Evolutionary conservation across 2,113 vertebrate genomes (phyloP).

Genomic region (Callipepla squamata): DNA sequence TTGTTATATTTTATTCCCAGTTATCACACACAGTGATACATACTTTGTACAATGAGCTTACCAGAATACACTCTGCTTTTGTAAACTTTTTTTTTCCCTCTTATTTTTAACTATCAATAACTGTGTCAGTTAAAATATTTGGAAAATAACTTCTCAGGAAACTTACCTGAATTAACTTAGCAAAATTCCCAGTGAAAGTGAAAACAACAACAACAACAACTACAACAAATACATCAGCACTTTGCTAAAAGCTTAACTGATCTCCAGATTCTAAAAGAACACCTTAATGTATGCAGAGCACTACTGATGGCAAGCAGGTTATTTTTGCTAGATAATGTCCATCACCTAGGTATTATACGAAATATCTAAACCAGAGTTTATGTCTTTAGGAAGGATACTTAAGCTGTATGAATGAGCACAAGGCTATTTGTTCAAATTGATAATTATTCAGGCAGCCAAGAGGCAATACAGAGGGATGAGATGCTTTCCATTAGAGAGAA

Average conservation of each 20-base stretch:
- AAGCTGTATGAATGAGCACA: background rate
- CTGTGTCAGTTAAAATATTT: conserved; percentile 19
- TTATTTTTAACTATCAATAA: conserved; percentile 24
- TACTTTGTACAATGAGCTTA: conserved; percentile 14
- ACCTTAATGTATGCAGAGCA: conserved; percentile 13
- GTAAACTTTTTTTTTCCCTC: background rate
- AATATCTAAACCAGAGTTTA: background rate
- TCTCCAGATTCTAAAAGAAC: conserved; percentile 6
- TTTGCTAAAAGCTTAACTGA: conserved; percentile 19
- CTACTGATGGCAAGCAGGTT: background rate
- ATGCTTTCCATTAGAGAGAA: background rate
- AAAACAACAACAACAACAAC: background rate
- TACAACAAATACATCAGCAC: conserved; percentile 14
- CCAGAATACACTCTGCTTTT: background rate
- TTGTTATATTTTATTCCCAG: conserved; percentile 3
- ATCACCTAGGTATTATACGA: conserved; percentile 16
- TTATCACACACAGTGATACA: background rate
- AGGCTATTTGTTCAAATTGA: background rate
- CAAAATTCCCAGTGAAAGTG: conserved; percentile 43
- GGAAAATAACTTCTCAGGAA: background rate
- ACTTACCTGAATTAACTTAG: conserved; percentile 2
- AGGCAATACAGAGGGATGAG: background rate
- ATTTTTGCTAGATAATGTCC: conserved; percentile 23
- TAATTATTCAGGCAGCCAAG: background rate
- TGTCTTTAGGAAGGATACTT: conserved; percentile 16